Conservation (phyloP, 2,888 invertebrate genomes). For the Rotaria sp. region DNA sequence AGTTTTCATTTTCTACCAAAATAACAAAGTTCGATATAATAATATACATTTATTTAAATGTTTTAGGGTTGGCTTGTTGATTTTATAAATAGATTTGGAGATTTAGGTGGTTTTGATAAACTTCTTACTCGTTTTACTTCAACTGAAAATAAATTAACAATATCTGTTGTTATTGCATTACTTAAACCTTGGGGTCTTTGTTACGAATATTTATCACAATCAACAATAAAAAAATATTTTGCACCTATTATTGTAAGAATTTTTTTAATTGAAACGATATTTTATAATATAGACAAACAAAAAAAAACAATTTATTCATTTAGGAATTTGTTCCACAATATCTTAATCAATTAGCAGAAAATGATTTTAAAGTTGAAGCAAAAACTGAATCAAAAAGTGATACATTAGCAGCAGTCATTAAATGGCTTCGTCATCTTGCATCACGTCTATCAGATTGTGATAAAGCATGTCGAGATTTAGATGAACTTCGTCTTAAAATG, state of each 20-base stretch:
- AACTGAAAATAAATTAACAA: slow-evolving; percentile 61
- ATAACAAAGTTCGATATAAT: too few relatives aligned
- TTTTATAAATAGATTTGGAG: slow-evolving; percentile 85
- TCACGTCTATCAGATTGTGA: slow-evolving; percentile 68
- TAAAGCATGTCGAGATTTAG: slow-evolving; percentile 71
- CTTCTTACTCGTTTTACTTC: slow-evolving; percentile 50
- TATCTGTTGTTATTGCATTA: slow-evolving; percentile 72
- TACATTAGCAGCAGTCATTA: slow-evolving; percentile 84
- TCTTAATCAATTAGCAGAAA: slow-evolving; percentile 83
- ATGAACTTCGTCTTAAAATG: slow-evolving; percentile 91
- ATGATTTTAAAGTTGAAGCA: slow-evolving; percentile 87
- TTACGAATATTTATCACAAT: slow-evolving; percentile 78
- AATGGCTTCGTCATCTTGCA: slow-evolving; percentile 80
- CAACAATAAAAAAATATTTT: slow-evolving; percentile 81
- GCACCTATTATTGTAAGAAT: slow-evolving; percentile 39
- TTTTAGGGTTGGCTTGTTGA: slow-evolving; percentile 82
- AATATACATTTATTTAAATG: neutral
- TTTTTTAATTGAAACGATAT: neutral
- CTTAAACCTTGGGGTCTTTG: slow-evolving; percentile 80
- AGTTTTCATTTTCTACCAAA: too few relatives aligned
- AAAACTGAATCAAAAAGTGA: slow-evolving; percentile 88
- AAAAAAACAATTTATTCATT: neutral
- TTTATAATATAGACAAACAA: too few relatives aligned
- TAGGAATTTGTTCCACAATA: slow-evolving; percentile 61
- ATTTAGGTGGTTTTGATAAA: slow-evolving; percentile 77